Conservation (phyloP, 2,888 invertebrate genomes). For the Drosophila tanythrix region DNA sequence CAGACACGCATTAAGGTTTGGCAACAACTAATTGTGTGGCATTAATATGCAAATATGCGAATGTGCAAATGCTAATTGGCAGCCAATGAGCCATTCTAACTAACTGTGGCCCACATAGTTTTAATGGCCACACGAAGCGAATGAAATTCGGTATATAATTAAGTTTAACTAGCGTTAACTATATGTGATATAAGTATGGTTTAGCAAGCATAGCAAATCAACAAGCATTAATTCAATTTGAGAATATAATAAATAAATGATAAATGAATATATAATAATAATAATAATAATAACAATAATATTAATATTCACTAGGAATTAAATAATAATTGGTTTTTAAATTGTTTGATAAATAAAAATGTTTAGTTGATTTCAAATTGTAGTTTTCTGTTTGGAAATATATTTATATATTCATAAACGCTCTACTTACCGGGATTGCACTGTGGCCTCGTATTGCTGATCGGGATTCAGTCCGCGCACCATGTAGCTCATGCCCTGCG, state of each 20-base stretch:
- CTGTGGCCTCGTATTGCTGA: slow-evolving; percentile 89
- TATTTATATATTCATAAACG: background rate
- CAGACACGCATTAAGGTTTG: slow-evolving; percentile 50
- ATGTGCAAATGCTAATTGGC: slow-evolving; percentile 17
- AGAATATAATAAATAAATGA: too few species aligned
- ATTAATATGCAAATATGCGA: slow-evolving; percentile 49
- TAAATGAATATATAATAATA: too few species aligned
- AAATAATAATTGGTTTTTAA: background rate
- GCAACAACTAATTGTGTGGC: slow-evolving; percentile 39
- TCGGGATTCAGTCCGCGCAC: slow-evolving; percentile 88
- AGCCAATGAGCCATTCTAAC: slow-evolving; percentile 45
- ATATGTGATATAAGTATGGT: background rate
- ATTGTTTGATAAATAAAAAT: background rate
- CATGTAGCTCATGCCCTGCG: slow-evolving; percentile 88
- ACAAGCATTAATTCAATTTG: background rate
- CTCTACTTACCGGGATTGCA: slow-evolving; percentile 86
- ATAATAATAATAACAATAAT: too few species aligned
- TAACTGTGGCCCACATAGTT: background rate
- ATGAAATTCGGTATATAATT: background rate
- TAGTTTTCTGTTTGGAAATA: background rate
- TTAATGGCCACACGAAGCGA: background rate
- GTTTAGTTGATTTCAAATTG: background rate
- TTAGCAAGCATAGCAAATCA: background rate
- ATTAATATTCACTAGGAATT: background rate
- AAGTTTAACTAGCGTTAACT: background rate